Conservation (phyloP, 2,888 invertebrate genomes). For the Herminia tarsipennalis region DNA sequence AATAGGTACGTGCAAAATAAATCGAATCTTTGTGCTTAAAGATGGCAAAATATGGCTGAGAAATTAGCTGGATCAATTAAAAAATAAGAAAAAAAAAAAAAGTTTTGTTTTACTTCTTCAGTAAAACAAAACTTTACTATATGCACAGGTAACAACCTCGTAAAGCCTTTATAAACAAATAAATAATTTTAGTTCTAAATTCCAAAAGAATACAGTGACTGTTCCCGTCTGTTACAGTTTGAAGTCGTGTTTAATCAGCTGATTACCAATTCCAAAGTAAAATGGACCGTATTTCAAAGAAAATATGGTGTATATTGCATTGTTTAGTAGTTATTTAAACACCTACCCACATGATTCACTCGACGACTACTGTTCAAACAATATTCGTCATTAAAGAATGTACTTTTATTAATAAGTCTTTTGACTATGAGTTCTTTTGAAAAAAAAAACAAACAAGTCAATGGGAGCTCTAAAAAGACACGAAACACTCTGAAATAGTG, state of each 20-base stretch:
- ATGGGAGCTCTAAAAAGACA: no score
- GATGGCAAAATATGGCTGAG: no score
- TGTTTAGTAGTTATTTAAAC: slow-evolving; percentile 11
- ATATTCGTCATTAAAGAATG: slow-evolving; percentile 16
- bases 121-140: no score
- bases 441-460: no score
- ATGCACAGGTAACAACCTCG: neutral
- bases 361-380: slow-evolving; percentile 33
- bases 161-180: neutral
- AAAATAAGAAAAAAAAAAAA: no score
- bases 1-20: no score
- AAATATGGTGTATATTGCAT: slow-evolving; percentile 4
- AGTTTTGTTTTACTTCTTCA: neutral
- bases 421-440: neutral
- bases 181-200: neutral
- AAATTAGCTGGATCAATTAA: no score
- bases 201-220: slow-evolving; percentile 3
- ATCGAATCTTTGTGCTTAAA: no score
- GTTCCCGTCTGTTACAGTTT: slow-evolving; percentile 15
- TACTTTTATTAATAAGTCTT: slow-evolving; percentile 14
- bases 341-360: slow-evolving; percentile 24
- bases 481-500: no score
- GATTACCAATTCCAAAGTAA: slow-evolving; percentile 10
- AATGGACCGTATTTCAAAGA: neutral
- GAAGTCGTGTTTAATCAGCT: slow-evolving; percentile 40